Percentiles rank a stretch among this genome's conserved stretches.
Evolutionary conservation across 2,113 vertebrate species (phyloP).

Genomic region (Phainopepla nitens): DNA sequence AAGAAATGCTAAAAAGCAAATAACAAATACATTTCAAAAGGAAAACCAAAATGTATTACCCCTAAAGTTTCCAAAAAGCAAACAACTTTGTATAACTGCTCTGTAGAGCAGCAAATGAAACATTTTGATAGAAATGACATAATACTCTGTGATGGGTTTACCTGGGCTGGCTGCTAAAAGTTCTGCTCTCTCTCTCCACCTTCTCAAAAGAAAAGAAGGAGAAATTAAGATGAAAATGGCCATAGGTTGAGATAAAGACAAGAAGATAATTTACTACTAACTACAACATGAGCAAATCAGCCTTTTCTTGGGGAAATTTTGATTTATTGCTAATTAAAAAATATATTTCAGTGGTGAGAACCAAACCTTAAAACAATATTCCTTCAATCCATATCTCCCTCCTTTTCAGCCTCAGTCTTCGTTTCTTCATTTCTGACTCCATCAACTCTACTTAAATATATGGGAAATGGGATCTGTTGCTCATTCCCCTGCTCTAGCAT

Average conservation of each 20-base stretch:
- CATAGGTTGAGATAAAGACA: neutral
- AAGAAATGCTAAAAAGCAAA: neutral
- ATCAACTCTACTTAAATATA: neutral
- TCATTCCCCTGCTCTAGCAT: neutral
- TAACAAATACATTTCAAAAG: neutral
- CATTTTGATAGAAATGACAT: neutral
- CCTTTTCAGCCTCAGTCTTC: neutral
- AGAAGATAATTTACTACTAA: neutral
- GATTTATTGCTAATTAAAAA: neutral
- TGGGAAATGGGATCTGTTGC: neutral
- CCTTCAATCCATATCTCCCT: rapidly evolving
- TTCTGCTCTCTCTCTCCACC: rapidly evolving
- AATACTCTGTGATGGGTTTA: neutral
- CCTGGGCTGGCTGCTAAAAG: neutral
- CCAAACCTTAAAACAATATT: neutral
- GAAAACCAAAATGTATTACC: neutral
- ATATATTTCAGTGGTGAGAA: neutral
- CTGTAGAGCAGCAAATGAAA: neutral
- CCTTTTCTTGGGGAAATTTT: neutral
- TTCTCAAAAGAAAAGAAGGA: neutral
- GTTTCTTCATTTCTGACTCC: neutral
- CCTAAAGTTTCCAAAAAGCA: neutral
- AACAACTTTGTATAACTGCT: neutral
- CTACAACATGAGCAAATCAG: neutral
- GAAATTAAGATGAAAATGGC: neutral